Conservation (phyloP, 2,113 vertebrate genomes). For the Gnathonemus echidnorhynchus region DNA sequence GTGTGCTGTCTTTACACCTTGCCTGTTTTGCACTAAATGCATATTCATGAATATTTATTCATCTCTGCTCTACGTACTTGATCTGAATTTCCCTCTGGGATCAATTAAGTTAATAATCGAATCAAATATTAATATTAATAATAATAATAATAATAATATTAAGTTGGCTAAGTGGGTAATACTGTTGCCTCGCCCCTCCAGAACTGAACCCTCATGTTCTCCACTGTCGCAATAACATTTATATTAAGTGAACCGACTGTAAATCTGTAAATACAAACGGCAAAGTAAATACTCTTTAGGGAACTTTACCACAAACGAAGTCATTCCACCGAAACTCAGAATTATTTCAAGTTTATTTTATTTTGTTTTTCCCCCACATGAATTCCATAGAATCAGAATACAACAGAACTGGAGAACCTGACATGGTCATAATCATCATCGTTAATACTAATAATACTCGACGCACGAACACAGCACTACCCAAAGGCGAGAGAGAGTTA, state of each 20-base stretch:
- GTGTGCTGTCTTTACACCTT: not conserved
- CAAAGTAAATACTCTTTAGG: not conserved
- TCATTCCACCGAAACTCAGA: constrained; percentile 48
- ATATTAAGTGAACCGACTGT: not conserved
- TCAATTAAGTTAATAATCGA: not conserved
- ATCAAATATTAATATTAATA: not conserved
- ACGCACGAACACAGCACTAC: constrained; percentile 68
- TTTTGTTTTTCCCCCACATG: constrained; percentile 57
- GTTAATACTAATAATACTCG: constrained; percentile 66
- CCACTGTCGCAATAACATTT: not conserved
- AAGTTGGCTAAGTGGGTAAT: not conserved
- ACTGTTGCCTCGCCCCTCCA: not conserved
- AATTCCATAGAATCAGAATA: constrained; percentile 64
- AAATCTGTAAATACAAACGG: not conserved
- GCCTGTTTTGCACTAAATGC: not conserved
- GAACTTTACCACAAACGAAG: constrained; percentile 25
- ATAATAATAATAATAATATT: not conserved
- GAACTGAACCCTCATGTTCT: not conserved
- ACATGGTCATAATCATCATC: constrained; percentile 49
- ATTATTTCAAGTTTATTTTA: constrained; percentile 70
- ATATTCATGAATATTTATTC: not conserved
- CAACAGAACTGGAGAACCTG: constrained; percentile 54
- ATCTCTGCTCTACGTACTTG: not conserved
- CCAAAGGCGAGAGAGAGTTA: constrained; percentile 60
- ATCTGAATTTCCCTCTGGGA: not conserved